Conservation (phyloP, 2,888 invertebrate genomes). For the Sacculina carcini region DNA sequence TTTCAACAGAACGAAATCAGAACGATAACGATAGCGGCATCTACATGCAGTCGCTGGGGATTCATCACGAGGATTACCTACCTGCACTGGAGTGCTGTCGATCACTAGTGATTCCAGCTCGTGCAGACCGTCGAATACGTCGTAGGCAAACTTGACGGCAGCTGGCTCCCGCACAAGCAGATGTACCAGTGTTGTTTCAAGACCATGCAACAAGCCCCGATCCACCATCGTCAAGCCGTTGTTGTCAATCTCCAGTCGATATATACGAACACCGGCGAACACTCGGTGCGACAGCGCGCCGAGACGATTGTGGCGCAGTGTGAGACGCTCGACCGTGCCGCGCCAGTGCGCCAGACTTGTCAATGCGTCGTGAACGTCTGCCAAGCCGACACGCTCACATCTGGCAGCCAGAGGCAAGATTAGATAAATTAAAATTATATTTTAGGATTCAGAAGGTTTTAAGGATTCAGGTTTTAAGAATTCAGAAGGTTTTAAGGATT, state of each 20-base stretch:
- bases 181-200: constrained; percentile 10
- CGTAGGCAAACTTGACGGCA: constrained; percentile 11
- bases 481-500: too few species aligned
- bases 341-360: neutral
- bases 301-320: neutral
- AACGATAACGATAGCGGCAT: too few species aligned
- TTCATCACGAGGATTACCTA: too few species aligned
- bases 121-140: constrained; percentile 11
- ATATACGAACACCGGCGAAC: neutral
- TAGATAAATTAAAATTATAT: too few species aligned
- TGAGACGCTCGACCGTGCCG: neutral
- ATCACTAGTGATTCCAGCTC: constrained; percentile 10
- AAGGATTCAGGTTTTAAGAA: too few species aligned
- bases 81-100: constrained; percentile 9
- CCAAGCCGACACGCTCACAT: neutral
- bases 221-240: constrained; percentile 10
- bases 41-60: too few species aligned
- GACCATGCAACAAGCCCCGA: constrained; percentile 12
- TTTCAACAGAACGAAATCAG: too few species aligned
- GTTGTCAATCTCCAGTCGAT: constrained; percentile 4
- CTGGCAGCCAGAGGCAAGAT: too few species aligned
- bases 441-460: too few species aligned
- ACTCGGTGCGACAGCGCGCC: neutral
- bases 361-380: neutral
- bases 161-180: constrained; percentile 10